A percentile compares a stretch with the other conserved stretches of the same genome.
These are phyloP conservation scores for Chrysolina haemoptera DNA, from an alignment of 2,888 invertebrate genomes.

Conservation along the genomic window DNA sequence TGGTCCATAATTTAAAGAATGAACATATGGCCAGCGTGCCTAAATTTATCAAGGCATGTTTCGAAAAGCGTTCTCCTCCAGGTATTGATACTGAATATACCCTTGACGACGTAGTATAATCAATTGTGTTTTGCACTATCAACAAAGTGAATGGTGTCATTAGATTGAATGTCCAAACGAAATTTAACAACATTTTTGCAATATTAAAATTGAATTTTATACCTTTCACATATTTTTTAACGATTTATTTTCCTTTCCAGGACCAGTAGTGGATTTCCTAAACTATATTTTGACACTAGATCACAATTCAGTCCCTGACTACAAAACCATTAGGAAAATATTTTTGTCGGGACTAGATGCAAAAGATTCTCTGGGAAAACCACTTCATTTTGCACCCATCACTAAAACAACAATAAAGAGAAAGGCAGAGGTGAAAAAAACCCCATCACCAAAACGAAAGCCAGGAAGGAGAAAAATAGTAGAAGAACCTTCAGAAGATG, in stretches of 20 bases:
- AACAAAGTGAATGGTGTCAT: not conserved
- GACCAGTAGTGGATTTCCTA: slow-evolving; percentile 76
- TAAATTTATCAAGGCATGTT: slow-evolving; percentile 53
- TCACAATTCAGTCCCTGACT: slow-evolving; percentile 83
- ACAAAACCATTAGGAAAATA: slow-evolving; percentile 78
- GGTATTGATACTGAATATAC: too few species aligned
- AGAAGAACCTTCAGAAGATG: slow-evolving; percentile 35
- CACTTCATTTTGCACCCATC: slow-evolving; percentile 73
- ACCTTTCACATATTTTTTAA: not conserved
- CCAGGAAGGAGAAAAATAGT: slow-evolving; percentile 37
- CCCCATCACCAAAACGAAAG: slow-evolving; percentile 40
- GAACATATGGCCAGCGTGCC: slow-evolving; percentile 73
- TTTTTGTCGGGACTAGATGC: slow-evolving; percentile 77
- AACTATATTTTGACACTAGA: slow-evolving; percentile 78
- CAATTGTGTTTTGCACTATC: too few species aligned
- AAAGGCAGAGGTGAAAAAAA: slow-evolving; percentile 28
- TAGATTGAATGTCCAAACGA: too few species aligned
- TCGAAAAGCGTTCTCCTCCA: slow-evolving; percentile 49
- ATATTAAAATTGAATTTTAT: not conserved
- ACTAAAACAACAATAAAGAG: slow-evolving; percentile 38
- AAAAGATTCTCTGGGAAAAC: slow-evolving; percentile 73
- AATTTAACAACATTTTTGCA: not conserved
- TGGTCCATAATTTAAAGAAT: slow-evolving; percentile 81
- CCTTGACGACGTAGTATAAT: too few species aligned
- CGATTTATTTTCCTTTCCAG: slow-evolving; percentile 69